A percentile compares a stretch with the other conserved stretches of the same genome.
Conservation (phyloP, 2,797 vertebrate genomes). For the Anisognathus igniventris region DNA sequence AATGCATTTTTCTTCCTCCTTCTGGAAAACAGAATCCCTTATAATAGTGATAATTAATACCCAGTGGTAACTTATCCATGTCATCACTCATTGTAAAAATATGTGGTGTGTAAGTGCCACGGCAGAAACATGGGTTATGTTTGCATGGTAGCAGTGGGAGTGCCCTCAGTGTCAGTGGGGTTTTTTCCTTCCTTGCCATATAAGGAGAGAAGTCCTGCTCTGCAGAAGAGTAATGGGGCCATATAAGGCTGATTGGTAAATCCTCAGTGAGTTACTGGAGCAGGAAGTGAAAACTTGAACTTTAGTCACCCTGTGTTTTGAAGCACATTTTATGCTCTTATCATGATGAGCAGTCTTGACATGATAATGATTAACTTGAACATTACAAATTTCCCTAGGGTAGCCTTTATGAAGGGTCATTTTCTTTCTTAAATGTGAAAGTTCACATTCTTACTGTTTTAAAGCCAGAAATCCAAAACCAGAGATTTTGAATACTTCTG, state of each 20-base stretch:
- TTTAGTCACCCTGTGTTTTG: conserved; percentile 43
- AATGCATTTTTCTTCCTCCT: neutral
- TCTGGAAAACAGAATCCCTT: neutral
- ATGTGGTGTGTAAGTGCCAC: conserved; percentile 4
- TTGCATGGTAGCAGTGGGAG: conserved; percentile 65
- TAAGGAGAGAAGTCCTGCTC: conserved; percentile 72
- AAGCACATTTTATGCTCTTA: neutral
- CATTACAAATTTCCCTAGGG: neutral
- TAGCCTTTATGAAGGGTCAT: neutral
- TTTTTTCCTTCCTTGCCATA: conserved; percentile 71
- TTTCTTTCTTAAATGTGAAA: neutral
- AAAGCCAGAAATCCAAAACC: neutral
- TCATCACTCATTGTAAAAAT: conserved; percentile 25
- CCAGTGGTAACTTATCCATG: neutral
- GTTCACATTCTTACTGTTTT: neutral
- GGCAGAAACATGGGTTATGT: conserved; percentile 19
- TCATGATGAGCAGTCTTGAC: neutral
- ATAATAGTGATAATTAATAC: neutral
- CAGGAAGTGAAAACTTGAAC: conserved; percentile 66
- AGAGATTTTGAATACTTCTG: neutral
- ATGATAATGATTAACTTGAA: conserved; percentile 55
- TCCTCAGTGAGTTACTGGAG: conserved; percentile 12
- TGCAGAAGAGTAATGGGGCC: conserved; percentile 25
- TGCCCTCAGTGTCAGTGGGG: conserved; percentile 56
- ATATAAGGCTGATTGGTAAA: conserved; percentile 61